Conservation (phyloP, 2,888 invertebrate species). For the Patella caerulea region DNA sequence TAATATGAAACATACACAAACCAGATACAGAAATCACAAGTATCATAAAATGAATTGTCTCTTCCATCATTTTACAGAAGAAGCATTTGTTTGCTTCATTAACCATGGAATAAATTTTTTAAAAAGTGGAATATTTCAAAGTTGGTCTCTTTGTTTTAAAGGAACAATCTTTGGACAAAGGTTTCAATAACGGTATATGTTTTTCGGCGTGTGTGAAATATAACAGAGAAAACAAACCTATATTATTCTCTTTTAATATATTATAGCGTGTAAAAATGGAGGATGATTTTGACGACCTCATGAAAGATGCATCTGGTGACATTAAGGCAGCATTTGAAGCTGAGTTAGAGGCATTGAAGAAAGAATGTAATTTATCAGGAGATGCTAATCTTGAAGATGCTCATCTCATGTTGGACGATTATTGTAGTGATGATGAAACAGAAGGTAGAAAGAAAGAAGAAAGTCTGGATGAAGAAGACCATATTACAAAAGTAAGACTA, state of each 20-base stretch:
- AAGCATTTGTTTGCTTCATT: no score
- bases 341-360: conserved; percentile 47
- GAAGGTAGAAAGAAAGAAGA: conserved; percentile 47
- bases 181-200: no score
- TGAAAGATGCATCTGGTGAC: conserved; percentile 57
- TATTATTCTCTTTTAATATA: not conserved
- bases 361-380: conserved; percentile 28
- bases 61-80: no score
- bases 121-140: no score
- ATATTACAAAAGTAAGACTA: conserved; percentile 62
- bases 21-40: no score
- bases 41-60: no score
- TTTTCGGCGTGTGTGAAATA: no score
- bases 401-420: conserved; percentile 62
- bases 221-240: no score
- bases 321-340: conserved; percentile 61
- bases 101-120: no score
- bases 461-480: conserved; percentile 55
- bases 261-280: conserved; percentile 55
- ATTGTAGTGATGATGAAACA: conserved; percentile 64
- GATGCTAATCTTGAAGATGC: conserved; percentile 48
- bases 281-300: conserved; percentile 62
- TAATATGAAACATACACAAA: no score
- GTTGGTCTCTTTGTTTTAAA: no score
- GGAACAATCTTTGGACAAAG: no score